Conservation (phyloP, 2,113 vertebrate species). For the Egretta garzetta region DNA sequence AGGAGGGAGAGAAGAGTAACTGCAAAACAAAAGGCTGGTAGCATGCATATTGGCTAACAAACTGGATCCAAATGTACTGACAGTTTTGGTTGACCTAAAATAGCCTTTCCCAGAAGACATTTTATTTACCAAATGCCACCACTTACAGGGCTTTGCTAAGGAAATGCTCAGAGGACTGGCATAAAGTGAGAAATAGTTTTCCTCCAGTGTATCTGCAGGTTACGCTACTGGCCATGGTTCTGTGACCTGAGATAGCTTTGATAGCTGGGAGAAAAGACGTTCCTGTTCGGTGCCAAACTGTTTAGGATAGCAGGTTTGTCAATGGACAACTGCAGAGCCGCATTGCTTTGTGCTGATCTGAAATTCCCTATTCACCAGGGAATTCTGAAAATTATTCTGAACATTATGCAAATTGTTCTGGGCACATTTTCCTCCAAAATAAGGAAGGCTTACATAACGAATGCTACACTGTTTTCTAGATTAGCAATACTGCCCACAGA, state of each 20-base stretch:
- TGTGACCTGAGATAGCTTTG: slow-evolving; percentile 6
- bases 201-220: not conserved
- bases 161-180: not conserved
- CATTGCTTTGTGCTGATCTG: not conserved
- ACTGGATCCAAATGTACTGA: not conserved
- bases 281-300: not conserved
- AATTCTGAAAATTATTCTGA: slow-evolving; percentile 51
- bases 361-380: not conserved
- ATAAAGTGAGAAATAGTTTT: not conserved
- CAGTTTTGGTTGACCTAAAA: not conserved
- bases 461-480: slow-evolving; percentile 30
- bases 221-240: not conserved
- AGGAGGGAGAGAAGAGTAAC: not conserved
- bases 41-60: not conserved
- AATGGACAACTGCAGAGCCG: not conserved
- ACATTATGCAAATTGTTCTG: slow-evolving; percentile 59
- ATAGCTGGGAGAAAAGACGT: not conserved
- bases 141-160: not conserved
- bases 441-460: slow-evolving; percentile 54
- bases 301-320: not conserved
- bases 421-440: slow-evolving; percentile 55
- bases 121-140: not conserved
- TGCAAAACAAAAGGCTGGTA: not conserved
- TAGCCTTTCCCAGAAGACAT: not conserved
- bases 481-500: slow-evolving; percentile 55